Percentiles rank a stretch among this genome's conserved stretches.
These are phyloP conservation scores for Himantopus leucocephalus DNA, from an alignment of 2,113 vertebrate genomes.

Conservation along the genomic window DNA sequence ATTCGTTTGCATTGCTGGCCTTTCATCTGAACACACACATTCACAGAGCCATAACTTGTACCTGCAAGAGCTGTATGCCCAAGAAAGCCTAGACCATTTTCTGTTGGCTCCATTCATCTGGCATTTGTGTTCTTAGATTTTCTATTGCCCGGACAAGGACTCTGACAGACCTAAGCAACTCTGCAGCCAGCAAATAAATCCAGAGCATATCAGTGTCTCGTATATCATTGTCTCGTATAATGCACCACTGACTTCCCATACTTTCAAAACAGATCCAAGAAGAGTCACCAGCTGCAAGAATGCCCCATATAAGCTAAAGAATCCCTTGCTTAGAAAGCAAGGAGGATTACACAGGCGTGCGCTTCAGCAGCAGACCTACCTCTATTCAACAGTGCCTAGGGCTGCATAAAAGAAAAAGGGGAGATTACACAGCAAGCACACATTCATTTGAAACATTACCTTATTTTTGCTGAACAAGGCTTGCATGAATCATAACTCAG, in stretches of 20 bases:
- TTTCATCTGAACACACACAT: neutral
- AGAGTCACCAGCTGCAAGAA: neutral
- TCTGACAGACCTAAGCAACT: neutral
- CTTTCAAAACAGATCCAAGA: neutral
- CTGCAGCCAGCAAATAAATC: neutral
- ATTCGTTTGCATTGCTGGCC: neutral
- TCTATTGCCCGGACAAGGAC: neutral
- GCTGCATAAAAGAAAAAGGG: neutral
- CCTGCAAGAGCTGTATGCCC: neutral
- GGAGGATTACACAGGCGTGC: neutral
- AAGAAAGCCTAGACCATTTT: neutral
- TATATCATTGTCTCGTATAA: neutral
- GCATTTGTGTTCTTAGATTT: neutral
- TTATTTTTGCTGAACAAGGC: neutral
- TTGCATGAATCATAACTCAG: neutral
- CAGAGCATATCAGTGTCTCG: neutral
- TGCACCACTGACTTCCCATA: neutral
- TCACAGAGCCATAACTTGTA: neutral
- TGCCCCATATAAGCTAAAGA: neutral
- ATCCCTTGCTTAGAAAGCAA: neutral
- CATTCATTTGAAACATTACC: neutral
- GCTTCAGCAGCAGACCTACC: neutral
- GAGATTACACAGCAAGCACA: neutral
- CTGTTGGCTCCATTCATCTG: neutral
- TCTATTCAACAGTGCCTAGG: neutral